A percentile compares a stretch with the other conserved stretches of the same genome.
These are phyloP conservation scores for Aproaerema taeniolella DNA, from an alignment of 2,888 invertebrate genomes.

Conservation along the genomic window DNA sequence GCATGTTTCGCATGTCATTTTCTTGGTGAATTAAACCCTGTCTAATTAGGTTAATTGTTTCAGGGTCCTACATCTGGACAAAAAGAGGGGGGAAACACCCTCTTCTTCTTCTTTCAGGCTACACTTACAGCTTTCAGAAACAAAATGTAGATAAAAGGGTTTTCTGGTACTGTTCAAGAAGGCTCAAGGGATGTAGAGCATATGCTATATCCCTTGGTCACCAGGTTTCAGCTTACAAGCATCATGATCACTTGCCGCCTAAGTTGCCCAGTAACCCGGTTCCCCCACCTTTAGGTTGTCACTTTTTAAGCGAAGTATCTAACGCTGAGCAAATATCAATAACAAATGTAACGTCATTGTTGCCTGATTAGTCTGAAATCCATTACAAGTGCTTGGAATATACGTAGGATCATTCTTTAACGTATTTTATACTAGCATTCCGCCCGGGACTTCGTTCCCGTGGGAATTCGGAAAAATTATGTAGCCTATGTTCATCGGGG, in stretches of 20 bases:
- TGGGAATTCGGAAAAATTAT: too few relatives aligned
- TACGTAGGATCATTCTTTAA: too few relatives aligned
- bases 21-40: too few relatives aligned
- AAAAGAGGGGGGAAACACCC: constrained; percentile 65
- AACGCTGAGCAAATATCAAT: neutral
- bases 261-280: too few relatives aligned
- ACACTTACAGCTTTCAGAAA: constrained; percentile 67
- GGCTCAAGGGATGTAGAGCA: constrained; percentile 60
- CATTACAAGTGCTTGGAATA: too few relatives aligned
- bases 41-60: too few relatives aligned
- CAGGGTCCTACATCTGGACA: constrained; percentile 56
- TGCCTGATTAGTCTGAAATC: too few relatives aligned
- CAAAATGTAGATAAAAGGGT: constrained; percentile 60
- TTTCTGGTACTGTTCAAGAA: constrained; percentile 67
- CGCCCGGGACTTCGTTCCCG: too few relatives aligned
- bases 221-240: constrained; percentile 38
- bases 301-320: neutral
- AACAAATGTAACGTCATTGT: too few relatives aligned
- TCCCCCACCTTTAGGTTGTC: neutral
- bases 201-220: constrained; percentile 56
- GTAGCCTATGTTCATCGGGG: too few relatives aligned
- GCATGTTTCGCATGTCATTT: too few relatives aligned
- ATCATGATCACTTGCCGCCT: constrained; percentile 58
- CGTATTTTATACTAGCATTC: too few relatives aligned
- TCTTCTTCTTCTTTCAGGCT: constrained; percentile 50